phyloP scores from a whole-genome alignment of 53 echinoderm and acorn worm genomes.

The Apostichopus leukothele region DNA sequence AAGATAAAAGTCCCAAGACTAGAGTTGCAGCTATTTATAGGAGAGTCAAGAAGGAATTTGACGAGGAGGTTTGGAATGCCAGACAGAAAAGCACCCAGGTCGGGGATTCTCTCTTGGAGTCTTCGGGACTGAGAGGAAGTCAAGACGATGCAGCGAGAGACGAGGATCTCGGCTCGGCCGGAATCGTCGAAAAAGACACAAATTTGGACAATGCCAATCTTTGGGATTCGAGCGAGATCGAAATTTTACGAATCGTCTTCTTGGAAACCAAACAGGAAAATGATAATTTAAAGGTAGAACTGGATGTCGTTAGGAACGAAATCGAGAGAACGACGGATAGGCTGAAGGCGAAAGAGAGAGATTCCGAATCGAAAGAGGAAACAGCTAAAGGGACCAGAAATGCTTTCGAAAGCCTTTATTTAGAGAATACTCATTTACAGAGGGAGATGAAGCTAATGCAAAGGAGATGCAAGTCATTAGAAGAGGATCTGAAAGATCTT shows the following conservation, averaged over 20 bases:
- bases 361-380: neutral
- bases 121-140: neutral
- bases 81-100: conserved; percentile 43
- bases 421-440: conserved; percentile 34
- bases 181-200: neutral
- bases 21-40: conserved; percentile 35
- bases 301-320: conserved; percentile 4
- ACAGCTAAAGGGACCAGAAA: neutral
- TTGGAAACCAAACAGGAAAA: conserved; percentile 22
- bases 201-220: conserved; percentile 19
- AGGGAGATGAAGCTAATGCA: conserved; percentile 17
- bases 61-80: conserved; percentile 40
- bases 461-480: conserved; percentile 13
- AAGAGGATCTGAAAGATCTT: conserved; percentile 18
- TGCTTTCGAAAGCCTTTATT: conserved; percentile 9
- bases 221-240: conserved; percentile 30
- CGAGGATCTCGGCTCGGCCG: neutral
- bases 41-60: conserved; percentile 23
- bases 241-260: conserved; percentile 5
- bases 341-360: conserved; percentile 3
- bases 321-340: neutral
- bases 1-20: conserved; percentile 11
- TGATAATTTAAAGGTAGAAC: conserved; percentile 26
- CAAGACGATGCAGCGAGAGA: neutral
- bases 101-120: conserved; percentile 7